A percentile compares a stretch with the other conserved stretches of the same genome.
Evolutionary conservation across 2,797 vertebrate species (phyloP).

Genomic region (Lates japonicus): DNA sequence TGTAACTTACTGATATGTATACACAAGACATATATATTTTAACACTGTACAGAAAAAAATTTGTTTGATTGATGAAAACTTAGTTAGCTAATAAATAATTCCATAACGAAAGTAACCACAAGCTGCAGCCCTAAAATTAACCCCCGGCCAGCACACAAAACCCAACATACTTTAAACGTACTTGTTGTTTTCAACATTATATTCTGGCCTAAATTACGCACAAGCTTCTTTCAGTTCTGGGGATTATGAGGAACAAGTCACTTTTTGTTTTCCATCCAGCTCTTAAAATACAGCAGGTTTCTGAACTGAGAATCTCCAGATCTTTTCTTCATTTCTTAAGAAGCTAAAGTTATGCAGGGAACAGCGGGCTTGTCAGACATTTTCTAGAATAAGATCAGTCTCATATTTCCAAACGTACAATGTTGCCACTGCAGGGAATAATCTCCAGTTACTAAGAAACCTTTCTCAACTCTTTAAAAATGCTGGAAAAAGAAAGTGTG

Average conservation of each 20-base stretch:
- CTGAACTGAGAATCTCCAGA: not conserved
- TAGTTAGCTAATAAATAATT: not conserved
- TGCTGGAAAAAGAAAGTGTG: not conserved
- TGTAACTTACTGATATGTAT: no score
- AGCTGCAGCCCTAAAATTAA: not conserved
- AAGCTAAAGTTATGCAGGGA: not conserved
- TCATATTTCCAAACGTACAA: not conserved
- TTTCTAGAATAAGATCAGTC: not conserved
- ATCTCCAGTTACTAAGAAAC: not conserved
- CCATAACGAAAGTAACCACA: no score
- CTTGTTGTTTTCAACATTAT: not conserved
- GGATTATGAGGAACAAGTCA: not conserved
- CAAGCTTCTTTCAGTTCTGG: not conserved
- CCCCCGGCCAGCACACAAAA: not conserved
- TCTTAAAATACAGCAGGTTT: constrained; percentile 3
- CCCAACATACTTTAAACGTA: not conserved
- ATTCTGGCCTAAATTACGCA: not conserved
- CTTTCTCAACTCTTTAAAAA: not conserved
- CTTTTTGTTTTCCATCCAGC: not conserved
- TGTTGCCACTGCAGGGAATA: not conserved
- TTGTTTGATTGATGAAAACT: not conserved
- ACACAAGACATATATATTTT: not conserved
- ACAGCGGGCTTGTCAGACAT: not conserved
- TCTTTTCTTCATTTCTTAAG: not conserved
- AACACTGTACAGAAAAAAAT: not conserved